Percentiles rank a stretch among this genome's conserved stretches.
phyloP scores from a whole-genome alignment of 1,140 invertebrate genomes.

The Diachasmimorpha longicaudata region DNA sequence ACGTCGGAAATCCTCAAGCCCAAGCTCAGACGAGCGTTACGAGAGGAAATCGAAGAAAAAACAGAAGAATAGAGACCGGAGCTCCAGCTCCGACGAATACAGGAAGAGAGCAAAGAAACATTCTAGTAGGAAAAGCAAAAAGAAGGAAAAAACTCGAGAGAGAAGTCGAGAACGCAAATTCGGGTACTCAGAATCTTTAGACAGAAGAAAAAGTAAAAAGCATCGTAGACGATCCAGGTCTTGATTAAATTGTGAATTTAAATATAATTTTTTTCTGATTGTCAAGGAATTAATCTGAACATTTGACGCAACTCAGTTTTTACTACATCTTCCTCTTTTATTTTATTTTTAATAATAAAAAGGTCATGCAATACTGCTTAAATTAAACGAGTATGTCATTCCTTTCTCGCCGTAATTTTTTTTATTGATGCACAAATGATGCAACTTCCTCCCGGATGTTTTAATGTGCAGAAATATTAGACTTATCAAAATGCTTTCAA shows the following conservation, averaged over 20 bases:
- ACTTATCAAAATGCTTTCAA: too few species aligned
- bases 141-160: conserved; percentile 53
- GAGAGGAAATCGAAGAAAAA: conserved; percentile 59
- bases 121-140: conserved; percentile 46
- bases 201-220: conserved; percentile 49
- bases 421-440: too few species aligned
- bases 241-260: conserved; percentile 26
- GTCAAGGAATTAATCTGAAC: neutral
- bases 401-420: too few species aligned
- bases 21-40: conserved; percentile 49
- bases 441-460: too few species aligned
- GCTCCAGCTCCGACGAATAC: conserved; percentile 25
- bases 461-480: too few species aligned
- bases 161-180: conserved; percentile 57
- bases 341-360: too few species aligned
- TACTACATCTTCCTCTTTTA: too few species aligned
- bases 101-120: conserved; percentile 39
- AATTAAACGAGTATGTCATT: too few species aligned
- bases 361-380: too few species aligned
- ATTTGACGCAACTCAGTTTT: too few species aligned
- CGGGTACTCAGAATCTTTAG: conserved; percentile 50
- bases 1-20: conserved; percentile 45
- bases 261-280: neutral
- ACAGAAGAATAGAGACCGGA: conserved; percentile 40
- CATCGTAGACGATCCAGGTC: conserved; percentile 46